Evolutionary conservation across 2,888 invertebrate genomes (phyloP), one percentile per base, ranked within the genome.

Genomic region (Dasysyrphus tricinctus): DNA sequence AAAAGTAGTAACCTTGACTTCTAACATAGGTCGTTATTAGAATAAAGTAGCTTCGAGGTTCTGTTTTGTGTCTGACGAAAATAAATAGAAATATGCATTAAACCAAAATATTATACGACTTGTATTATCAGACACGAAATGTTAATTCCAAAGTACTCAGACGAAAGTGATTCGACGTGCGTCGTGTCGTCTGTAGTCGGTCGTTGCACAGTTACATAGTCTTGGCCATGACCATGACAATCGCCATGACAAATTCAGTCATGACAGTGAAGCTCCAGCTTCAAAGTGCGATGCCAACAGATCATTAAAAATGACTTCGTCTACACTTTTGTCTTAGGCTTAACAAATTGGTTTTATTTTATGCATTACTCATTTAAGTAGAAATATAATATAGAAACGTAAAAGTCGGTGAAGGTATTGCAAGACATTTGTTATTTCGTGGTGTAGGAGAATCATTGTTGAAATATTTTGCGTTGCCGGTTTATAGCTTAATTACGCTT

Each of bases 91-190:
- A 57, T 49, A 32, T 49, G 47, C 65, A 65, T 14, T 49, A 67
- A 49, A 19, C 67, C 65, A 34, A 67, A 67, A 49, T 63, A 44
- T 42, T 67, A 67, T 34, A 67, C 67, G 47, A 57, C 57, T 57
- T 57, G 57, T 61, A 61, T 61, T 44, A 44, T 44, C 63, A 67
- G 49, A 67, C 67, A 67, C 67, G 34, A 67, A 67, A 65, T 65
- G 47, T 65, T 32, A 34, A 16, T 32, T 47, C 65, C 65, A 65
- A 47, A 65, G 49, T 49, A 49, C 34, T 67, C 67, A 67, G 67
- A 67, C 67, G 16, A 65, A 65, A 65, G 47, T 19, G 19, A 67
- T 49, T 67, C 67, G 34, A 49, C 67, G 61, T 61, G 61, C 42
- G 16, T 37, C 4, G 12, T 65, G 16, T 37, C 4, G 12, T 65